Evolutionary conservation across 2,888 invertebrate species (phyloP).

Genomic region (Dasypolia templi): DNA sequence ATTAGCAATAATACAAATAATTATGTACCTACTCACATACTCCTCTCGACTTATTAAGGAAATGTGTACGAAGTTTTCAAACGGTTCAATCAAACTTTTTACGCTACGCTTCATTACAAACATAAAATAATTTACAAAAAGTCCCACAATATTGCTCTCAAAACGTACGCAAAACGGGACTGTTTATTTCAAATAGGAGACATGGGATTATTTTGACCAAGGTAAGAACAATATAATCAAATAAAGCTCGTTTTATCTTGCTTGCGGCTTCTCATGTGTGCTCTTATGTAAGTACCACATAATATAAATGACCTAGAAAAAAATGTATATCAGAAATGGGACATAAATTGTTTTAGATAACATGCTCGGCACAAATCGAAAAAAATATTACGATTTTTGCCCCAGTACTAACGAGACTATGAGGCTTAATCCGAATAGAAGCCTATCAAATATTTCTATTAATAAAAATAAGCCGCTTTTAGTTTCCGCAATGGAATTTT

Average conservation of each 20-base stretch:
- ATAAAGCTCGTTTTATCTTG: conserved; percentile 2
- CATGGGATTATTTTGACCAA: not conserved
- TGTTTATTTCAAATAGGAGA: conserved; percentile 31
- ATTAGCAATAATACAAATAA: conserved; percentile 3
- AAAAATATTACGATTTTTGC: not conserved
- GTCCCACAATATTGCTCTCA: conserved; percentile 3
- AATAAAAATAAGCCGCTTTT: not conserved
- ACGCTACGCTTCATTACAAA: not conserved
- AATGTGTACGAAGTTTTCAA: not conserved
- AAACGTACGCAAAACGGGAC: not conserved
- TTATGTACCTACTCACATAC: not conserved
- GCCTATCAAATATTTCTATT: not conserved
- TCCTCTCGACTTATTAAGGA: not conserved
- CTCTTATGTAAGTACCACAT: not conserved
- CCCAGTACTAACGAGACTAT: not conserved
- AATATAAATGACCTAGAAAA: not conserved
- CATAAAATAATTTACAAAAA: conserved; percentile 19
- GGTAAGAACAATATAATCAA: conserved; percentile 3
- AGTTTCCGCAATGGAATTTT: not conserved
- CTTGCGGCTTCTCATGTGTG: not conserved
- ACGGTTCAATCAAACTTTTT: conserved; percentile 2
- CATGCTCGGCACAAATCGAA: not conserved
- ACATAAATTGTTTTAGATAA: not conserved
- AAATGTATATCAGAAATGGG: too few relatives aligned
- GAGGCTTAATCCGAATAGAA: not conserved